These are phyloP conservation scores for Pagetopsis macropterus DNA, from an alignment of 2,797 vertebrate genomes.

Conservation along the genomic window DNA sequence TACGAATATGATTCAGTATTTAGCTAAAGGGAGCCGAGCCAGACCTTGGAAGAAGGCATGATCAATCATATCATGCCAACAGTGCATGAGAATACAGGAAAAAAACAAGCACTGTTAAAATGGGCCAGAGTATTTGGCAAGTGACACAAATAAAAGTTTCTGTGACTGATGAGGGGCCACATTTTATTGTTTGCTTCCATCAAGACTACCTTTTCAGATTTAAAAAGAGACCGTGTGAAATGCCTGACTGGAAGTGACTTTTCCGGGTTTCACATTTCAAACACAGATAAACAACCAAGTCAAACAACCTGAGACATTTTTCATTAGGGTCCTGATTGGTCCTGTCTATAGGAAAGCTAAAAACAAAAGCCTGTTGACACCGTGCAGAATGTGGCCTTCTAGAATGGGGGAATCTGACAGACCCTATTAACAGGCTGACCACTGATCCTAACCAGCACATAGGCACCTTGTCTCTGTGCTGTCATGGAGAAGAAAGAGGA, in stretches of 20 bases:
- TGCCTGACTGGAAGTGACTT: constrained; percentile 25
- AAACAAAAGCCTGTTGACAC: constrained; percentile 41
- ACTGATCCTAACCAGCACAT: constrained; percentile 25
- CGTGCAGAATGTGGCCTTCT: constrained; percentile 30
- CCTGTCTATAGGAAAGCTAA: constrained; percentile 19
- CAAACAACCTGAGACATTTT: constrained; percentile 22
- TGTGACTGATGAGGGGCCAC: constrained; percentile 22
- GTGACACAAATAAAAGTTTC: constrained; percentile 26
- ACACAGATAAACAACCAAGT: constrained; percentile 23
- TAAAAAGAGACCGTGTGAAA: constrained; percentile 32
- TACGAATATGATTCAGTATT: constrained; percentile 71
- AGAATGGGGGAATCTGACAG: constrained; percentile 51
- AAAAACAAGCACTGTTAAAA: constrained; percentile 34
- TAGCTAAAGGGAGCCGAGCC: constrained; percentile 60
- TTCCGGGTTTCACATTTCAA: constrained; percentile 3
- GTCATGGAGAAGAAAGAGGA: constrained; percentile 23
- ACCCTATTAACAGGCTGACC: constrained; percentile 39
- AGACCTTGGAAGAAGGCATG: constrained; percentile 62
- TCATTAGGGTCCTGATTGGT: constrained; percentile 30
- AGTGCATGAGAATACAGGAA: constrained; percentile 23
- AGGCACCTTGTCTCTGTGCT: constrained; percentile 7
- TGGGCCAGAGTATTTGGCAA: constrained; percentile 32
- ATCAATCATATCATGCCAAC: constrained; percentile 60
- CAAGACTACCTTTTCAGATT: constrained; percentile 1
- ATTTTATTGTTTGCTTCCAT: constrained; percentile 12